Conservation (phyloP, 2,888 invertebrate species). For the Cryptus armator region DNA sequence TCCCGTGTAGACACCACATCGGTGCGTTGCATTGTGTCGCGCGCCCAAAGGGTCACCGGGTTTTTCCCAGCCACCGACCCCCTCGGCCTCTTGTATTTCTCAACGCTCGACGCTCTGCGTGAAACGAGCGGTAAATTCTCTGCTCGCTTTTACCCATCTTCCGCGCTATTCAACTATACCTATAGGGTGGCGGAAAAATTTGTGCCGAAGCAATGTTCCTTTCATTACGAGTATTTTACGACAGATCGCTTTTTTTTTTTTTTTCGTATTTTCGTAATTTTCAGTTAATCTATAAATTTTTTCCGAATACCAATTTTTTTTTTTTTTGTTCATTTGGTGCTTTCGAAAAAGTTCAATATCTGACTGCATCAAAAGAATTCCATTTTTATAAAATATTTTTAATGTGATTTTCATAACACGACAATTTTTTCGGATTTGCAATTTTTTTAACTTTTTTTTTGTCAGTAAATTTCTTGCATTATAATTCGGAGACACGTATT, state of each 20-base stretch:
- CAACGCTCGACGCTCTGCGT: conserved; percentile 24
- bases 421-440: too few relatives aligned
- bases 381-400: too few relatives aligned
- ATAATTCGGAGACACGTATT: too few relatives aligned
- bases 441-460: too few relatives aligned
- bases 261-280: conserved; percentile 8
- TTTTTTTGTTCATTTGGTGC: not conserved
- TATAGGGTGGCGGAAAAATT: conserved; percentile 28
- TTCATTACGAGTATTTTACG: not conserved
- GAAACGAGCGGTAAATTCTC: conserved; percentile 60
- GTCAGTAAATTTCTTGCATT: too few relatives aligned
- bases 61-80: conserved; percentile 65
- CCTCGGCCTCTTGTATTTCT: conserved; percentile 37
- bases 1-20: conserved; percentile 1
- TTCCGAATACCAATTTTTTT: not conserved
- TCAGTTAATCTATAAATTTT: too few relatives aligned
- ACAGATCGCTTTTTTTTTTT: conserved; percentile 7
- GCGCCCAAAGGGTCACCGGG: conserved; percentile 65
- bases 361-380: too few relatives aligned
- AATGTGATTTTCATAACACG: too few relatives aligned
- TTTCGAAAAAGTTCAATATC: too few relatives aligned
- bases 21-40: conserved; percentile 55
- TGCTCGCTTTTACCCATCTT: conserved; percentile 32
- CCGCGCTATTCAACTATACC: conserved; percentile 26
- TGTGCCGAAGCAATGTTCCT: not conserved